These are phyloP conservation scores for Fragum sueziense DNA, from an alignment of 2,888 invertebrate genomes.

Conservation along the genomic window DNA sequence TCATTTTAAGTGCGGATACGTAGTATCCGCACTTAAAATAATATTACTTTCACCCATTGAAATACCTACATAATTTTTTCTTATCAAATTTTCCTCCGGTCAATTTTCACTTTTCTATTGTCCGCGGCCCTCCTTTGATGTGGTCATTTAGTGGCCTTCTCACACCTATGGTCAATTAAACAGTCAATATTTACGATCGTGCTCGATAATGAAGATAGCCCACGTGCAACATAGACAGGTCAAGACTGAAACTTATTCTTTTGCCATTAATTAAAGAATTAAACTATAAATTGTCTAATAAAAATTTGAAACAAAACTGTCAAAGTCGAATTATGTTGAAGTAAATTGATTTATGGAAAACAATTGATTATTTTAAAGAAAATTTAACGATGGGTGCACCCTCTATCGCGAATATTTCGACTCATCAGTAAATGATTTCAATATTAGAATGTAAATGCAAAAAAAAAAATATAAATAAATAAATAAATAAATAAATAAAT, in stretches of 20 bases:
- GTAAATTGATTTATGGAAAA: neutral
- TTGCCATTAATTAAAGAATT: neutral
- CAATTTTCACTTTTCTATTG: conserved; percentile 23
- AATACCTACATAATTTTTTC: neutral
- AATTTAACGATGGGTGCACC: too few species aligned
- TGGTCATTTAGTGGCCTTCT: conserved; percentile 37
- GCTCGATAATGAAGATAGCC: conserved; percentile 40
- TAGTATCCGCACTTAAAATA: too few species aligned
- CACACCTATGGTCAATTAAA: conserved; percentile 56
- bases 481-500: too few species aligned
- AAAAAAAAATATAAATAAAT: too few species aligned
- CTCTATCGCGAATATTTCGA: too few species aligned
- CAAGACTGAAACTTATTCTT: neutral
- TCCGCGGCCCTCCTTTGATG: conserved; percentile 48
- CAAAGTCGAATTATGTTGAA: neutral
- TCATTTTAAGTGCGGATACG: too few species aligned
- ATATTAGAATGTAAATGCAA: too few species aligned
- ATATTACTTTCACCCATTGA: too few species aligned
- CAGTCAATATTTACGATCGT: conserved; percentile 41
- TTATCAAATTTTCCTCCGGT: conserved; percentile 18
- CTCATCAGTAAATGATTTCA: too few species aligned
- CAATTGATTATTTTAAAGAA: neutral
- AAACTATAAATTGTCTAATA: neutral
- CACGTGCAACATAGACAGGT: neutral
- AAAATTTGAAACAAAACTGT: neutral